phyloP scores from a whole-genome alignment of 2,113 vertebrate genomes.

The Guaruba guarouba region DNA sequence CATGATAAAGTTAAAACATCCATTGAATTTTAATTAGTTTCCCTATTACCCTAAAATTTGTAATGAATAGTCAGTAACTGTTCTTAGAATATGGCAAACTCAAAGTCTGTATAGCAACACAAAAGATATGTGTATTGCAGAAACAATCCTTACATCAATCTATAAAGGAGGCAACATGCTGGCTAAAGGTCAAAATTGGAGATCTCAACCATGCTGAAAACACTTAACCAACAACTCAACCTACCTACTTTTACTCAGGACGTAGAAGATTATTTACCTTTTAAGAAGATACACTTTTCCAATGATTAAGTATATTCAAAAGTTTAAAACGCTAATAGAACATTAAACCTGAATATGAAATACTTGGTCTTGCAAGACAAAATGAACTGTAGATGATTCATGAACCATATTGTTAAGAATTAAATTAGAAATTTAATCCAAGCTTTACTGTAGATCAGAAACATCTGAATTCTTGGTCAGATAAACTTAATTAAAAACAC shows the following conservation, averaged over 20 bases:
- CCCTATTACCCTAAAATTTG: not conserved
- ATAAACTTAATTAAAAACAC: conserved; percentile 62
- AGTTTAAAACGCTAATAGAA: not conserved
- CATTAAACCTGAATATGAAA: conserved; percentile 7
- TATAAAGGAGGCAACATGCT: not conserved
- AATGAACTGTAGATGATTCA: conserved; percentile 3
- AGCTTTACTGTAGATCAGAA: conserved; percentile 49
- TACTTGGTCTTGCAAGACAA: conserved; percentile 10
- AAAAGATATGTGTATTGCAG: not conserved
- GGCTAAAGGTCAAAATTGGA: not conserved
- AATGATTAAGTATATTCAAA: not conserved
- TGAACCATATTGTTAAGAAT: conserved; percentile 19
- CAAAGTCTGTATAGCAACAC: not conserved
- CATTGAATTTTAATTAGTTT: not conserved
- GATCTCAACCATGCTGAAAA: not conserved
- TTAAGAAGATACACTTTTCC: not conserved
- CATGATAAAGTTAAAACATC: not conserved
- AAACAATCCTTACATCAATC: not conserved
- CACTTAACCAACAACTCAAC: not conserved
- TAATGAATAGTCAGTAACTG: not conserved
- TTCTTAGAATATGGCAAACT: not conserved
- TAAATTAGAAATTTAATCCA: conserved; percentile 49
- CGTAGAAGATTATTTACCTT: not conserved
- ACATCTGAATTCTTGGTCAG: conserved; percentile 51
- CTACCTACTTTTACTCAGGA: not conserved